A percentile compares a stretch with the other conserved stretches of the same genome.
These are phyloP conservation scores for Phaethon lepturus DNA, from an alignment of 2,113 vertebrate species.

Conservation along the genomic window DNA sequence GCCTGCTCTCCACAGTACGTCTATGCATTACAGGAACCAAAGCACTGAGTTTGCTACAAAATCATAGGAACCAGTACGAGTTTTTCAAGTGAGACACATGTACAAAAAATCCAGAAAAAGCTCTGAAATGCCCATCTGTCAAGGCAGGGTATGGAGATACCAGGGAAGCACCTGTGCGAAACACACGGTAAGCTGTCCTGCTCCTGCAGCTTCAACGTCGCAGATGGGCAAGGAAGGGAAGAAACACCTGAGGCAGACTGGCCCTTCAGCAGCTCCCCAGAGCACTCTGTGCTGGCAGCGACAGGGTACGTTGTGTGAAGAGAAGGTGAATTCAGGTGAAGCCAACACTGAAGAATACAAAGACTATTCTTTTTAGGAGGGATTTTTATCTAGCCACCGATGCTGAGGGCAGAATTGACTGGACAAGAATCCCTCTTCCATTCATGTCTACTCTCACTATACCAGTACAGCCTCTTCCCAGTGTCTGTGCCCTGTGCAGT, in stretches of 20 bases:
- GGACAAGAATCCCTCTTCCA: neutral
- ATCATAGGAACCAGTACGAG: neutral
- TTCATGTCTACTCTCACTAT: neutral
- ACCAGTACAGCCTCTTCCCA: neutral
- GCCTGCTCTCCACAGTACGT: neutral
- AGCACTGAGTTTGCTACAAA: neutral
- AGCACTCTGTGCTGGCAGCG: fast-evolving
- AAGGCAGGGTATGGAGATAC: neutral
- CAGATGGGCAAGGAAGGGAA: neutral
- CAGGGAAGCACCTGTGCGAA: neutral
- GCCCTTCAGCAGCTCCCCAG: neutral
- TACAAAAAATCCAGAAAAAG: neutral
- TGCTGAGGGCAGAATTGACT: fast-evolving
- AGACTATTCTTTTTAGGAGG: neutral
- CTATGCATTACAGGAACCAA: neutral
- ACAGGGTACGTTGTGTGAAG: neutral
- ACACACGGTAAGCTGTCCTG: fast-evolving
- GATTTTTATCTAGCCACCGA: neutral
- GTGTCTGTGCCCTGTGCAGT: fast-evolving
- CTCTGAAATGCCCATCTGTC: neutral
- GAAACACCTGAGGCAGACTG: neutral
- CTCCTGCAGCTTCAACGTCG: neutral
- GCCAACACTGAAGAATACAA: neutral
- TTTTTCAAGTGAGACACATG: fast-evolving
- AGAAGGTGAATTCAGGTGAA: neutral